Evolutionary conservation across 2,113 vertebrate genomes (phyloP).

Genomic region (Onychostruthus taczanowskii): DNA sequence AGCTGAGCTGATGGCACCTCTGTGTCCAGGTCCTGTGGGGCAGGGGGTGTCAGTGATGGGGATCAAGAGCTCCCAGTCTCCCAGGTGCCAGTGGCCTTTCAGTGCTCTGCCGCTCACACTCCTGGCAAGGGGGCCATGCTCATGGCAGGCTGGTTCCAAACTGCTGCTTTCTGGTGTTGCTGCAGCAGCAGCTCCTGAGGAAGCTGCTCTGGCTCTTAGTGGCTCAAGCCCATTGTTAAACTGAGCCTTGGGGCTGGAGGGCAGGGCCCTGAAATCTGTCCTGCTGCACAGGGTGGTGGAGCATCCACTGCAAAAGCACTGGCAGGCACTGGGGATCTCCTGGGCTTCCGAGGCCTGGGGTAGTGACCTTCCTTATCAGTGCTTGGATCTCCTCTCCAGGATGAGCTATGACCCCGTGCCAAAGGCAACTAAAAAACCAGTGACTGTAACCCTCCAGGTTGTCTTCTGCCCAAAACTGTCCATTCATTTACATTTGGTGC

Average conservation of each 20-base stretch:
- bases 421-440: background rate
- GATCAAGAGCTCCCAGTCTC: background rate
- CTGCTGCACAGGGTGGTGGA: background rate
- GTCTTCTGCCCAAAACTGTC: background rate
- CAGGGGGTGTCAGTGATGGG: fast-evolving
- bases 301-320: background rate
- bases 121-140: background rate
- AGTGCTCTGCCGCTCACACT: background rate
- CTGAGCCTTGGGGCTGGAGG: background rate
- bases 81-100: background rate
- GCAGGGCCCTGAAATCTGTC: background rate
- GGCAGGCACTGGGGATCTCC: background rate
- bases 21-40: background rate
- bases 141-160: background rate
- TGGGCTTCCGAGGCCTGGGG: background rate
- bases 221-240: background rate
- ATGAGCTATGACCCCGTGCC: background rate
- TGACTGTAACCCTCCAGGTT: background rate
- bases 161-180: background rate
- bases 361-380: background rate
- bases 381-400: background rate
- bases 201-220: background rate
- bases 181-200: background rate
- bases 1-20: background rate
- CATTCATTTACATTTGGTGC: background rate